Evolutionary conservation across 2,113 vertebrate species (phyloP).

Genomic region (Maccullochella peelii): DNA sequence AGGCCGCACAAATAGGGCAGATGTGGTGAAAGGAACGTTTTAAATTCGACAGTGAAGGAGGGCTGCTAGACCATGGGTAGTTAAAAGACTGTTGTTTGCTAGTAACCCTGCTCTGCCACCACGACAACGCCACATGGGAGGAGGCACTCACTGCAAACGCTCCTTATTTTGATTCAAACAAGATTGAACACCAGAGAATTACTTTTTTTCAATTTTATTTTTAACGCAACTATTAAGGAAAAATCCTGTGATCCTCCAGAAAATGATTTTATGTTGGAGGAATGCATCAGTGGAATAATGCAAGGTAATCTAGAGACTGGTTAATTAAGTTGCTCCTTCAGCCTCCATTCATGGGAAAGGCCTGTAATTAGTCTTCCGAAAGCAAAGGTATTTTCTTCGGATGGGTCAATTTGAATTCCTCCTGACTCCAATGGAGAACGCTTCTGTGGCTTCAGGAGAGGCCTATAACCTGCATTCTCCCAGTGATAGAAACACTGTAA

Average conservation of each 20-base stretch:
- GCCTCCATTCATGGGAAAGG: slow-evolving; percentile 69
- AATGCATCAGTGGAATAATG: slow-evolving; percentile 58
- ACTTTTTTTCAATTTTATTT: slow-evolving; percentile 44
- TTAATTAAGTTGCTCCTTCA: slow-evolving; percentile 79
- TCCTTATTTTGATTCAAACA: slow-evolving; percentile 71
- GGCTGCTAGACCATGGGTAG: slow-evolving; percentile 68
- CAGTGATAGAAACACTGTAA: slow-evolving; percentile 67
- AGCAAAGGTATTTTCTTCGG: slow-evolving; percentile 74
- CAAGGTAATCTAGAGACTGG: slow-evolving; percentile 60
- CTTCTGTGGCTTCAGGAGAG: slow-evolving; percentile 64
- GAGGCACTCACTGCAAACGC: slow-evolving; percentile 55
- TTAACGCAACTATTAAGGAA: slow-evolving; percentile 33
- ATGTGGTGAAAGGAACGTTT: slow-evolving; percentile 85
- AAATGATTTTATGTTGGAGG: slow-evolving; percentile 58
- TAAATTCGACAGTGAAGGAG: slow-evolving; percentile 73
- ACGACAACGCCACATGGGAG: slow-evolving; percentile 69
- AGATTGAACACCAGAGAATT: slow-evolving; percentile 66
- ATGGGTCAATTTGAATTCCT: slow-evolving; percentile 72
- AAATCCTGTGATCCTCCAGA: slow-evolving; percentile 52
- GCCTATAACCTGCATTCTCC: slow-evolving; percentile 69
- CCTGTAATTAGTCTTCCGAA: slow-evolving; percentile 77
- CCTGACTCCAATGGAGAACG: slow-evolving; percentile 53
- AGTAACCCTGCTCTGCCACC: slow-evolving; percentile 68
- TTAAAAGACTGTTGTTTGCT: slow-evolving; percentile 74
- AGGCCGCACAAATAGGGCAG: slow-evolving; percentile 89